phyloP scores from a whole-genome alignment of 1,140 invertebrate genomes.

The Halictus rubicundus region DNA sequence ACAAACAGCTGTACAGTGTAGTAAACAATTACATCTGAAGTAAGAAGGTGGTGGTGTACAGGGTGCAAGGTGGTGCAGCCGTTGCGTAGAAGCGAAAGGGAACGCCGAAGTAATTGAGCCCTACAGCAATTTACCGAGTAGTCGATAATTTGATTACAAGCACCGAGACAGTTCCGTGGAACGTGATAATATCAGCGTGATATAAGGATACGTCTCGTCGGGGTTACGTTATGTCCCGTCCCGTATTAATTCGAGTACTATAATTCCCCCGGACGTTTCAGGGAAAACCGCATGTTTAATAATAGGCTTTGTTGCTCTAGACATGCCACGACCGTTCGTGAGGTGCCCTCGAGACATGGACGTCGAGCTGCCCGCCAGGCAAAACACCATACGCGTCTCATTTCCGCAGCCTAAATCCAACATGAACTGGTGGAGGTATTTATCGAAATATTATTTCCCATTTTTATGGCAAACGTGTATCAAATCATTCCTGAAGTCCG shows the following conservation, averaged over 20 bases:
- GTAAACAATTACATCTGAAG: constrained; percentile 12
- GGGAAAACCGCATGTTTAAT: constrained; percentile 52
- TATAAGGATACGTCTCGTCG: constrained; percentile 3
- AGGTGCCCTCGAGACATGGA: constrained; percentile 84
- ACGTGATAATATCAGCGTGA: constrained; percentile 10
- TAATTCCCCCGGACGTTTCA: constrained; percentile 20
- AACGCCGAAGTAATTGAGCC: constrained; percentile 5
- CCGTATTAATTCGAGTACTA: neutral
- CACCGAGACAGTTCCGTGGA: constrained; percentile 9
- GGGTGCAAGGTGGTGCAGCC: neutral
- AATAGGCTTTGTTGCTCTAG: constrained; percentile 65
- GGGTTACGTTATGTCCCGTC: neutral
- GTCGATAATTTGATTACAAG: constrained; percentile 33
- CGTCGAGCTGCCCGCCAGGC: constrained; percentile 81
- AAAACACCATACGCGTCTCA: constrained; percentile 81
- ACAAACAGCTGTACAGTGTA: neutral
- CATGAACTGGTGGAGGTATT: constrained; percentile 84
- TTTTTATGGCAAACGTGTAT: too few relatives aligned
- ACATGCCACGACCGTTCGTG: constrained; percentile 82
- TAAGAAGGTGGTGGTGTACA: neutral
- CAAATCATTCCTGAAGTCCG: too few relatives aligned
- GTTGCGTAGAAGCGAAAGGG: neutral
- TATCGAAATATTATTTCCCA: neutral
- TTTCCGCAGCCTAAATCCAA: constrained; percentile 85
- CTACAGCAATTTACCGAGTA: constrained; percentile 16